These are phyloP conservation scores for Diplodus puntazzo DNA, from an alignment of 2,797 vertebrate species.

Conservation along the genomic window DNA sequence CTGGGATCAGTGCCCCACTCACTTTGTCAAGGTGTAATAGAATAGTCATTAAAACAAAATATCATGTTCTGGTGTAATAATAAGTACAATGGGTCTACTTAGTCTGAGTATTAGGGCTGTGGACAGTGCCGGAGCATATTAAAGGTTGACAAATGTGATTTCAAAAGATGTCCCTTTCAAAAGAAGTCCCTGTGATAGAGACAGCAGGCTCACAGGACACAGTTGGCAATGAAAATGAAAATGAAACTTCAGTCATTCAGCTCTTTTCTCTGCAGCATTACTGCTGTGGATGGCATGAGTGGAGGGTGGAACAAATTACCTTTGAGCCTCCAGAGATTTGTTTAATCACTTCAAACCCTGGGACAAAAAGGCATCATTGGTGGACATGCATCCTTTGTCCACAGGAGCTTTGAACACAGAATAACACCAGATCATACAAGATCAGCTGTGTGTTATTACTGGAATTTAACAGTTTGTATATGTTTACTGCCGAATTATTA, in stretches of 20 bases:
- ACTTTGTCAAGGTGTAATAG: slow-evolving; percentile 22
- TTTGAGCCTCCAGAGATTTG: slow-evolving; percentile 38
- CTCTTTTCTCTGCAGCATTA: background rate
- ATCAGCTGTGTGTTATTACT: slow-evolving; percentile 5
- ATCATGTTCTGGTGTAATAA: slow-evolving; percentile 10
- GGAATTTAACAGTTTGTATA: background rate
- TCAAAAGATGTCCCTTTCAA: background rate
- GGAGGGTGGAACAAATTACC: slow-evolving; percentile 45
- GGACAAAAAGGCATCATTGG: slow-evolving; percentile 46
- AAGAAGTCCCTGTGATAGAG: slow-evolving; percentile 2
- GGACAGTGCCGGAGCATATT: background rate
- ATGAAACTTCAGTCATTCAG: slow-evolving; percentile 17
- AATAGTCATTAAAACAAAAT: slow-evolving; percentile 38
- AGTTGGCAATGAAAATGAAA: slow-evolving; percentile 8
- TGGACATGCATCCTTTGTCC: background rate
- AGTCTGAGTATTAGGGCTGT: slow-evolving; percentile 3
- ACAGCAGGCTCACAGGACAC: slow-evolving; percentile 11
- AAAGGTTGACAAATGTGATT: slow-evolving; percentile 28
- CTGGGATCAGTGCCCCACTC: background rate
- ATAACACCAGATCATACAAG: slow-evolving; percentile 9
- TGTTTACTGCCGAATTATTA: background rate
- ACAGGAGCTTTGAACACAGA: slow-evolving; percentile 19
- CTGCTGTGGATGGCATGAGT: slow-evolving; percentile 4
- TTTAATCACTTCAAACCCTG: slow-evolving; percentile 53
- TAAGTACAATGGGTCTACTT: slow-evolving; percentile 10